Evolutionary conservation across 2,113 vertebrate genomes (phyloP).

Genomic region (Phalacrocorax brasilianus): DNA sequence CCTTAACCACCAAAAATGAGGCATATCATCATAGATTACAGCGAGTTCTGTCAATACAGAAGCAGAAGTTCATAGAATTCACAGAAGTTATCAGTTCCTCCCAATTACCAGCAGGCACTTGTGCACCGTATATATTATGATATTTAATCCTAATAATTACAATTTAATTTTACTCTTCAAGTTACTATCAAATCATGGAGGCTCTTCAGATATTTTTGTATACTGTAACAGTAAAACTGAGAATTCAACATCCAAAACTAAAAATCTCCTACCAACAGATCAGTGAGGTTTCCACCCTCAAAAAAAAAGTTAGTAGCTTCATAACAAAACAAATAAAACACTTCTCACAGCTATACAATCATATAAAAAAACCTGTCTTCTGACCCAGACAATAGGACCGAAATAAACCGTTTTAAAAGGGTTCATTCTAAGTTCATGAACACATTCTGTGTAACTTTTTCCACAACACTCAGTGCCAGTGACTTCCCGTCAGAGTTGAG

Average conservation of each 20-base stretch:
- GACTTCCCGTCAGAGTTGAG: background rate
- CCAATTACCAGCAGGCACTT: background rate
- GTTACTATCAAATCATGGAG: background rate
- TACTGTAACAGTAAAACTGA: background rate
- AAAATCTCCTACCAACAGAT: background rate
- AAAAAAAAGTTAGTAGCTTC: background rate
- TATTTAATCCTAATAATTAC: background rate
- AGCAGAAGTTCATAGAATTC: background rate
- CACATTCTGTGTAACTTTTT: background rate
- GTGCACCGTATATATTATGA: rapidly evolving
- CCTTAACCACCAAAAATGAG: background rate
- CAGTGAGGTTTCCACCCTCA: background rate
- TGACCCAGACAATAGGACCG: background rate
- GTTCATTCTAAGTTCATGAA: background rate
- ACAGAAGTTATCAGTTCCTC: background rate
- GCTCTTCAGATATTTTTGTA: background rate
- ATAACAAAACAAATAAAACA: background rate
- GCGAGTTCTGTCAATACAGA: background rate
- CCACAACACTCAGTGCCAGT: background rate
- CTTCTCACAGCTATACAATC: background rate
- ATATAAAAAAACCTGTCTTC: background rate
- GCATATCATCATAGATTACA: background rate
- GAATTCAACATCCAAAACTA: background rate
- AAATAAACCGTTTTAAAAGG: background rate
- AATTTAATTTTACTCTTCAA: background rate